Evolutionary conservation across 2,888 invertebrate genomes (phyloP), one percentile per base, ranked within the genome.

Genomic region (Operophtera brumata): DNA sequence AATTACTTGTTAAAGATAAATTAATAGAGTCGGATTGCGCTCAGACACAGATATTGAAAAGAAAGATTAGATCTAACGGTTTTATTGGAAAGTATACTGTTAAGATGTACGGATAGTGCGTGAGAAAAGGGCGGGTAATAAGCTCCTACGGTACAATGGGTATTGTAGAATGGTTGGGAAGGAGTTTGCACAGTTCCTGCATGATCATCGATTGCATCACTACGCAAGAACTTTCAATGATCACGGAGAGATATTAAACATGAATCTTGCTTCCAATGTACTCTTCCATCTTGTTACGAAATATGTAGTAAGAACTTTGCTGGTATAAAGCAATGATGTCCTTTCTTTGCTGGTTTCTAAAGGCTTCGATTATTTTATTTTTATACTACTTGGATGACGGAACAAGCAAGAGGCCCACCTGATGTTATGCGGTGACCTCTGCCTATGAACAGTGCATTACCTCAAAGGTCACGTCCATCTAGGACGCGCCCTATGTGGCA

Each of bases 81-180:
- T 59, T 47, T 49, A 64, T 59, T 52, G 62, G 57, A 59, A 56
- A 65, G 58, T 46, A 57, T 49, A 42, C 48, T 53, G 49, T 40
- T 54, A 53, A 59, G 55, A 59, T 64, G 50, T 47, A 53, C 49
- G 55, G 57, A 64, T 62, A 61, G 52, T 62, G 59, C 57, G 66
- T 62, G 65, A 48, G 64, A 65, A 65, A 65, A 68, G 68, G 66
- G 66, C 62, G 58, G 59, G 46, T 53, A 51, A 55, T 53, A 64
- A 60, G 59, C 4, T 20, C 20, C 20, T 54, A 61, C 58, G 59
- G 59, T 59, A 68, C 68, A 68, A 68, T 66, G 51, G 13, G 20
- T 20, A 20, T 20, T 20, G 6, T 34, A 46, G 52, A 46, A 25
- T 54, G 50, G 60, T 52, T 65, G 68, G 55, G 64, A 68, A 68